Evolutionary conservation across 2,888 invertebrate species (phyloP), one percentile per base, ranked within the genome.

Genomic region (Flexamia atlantica): DNA sequence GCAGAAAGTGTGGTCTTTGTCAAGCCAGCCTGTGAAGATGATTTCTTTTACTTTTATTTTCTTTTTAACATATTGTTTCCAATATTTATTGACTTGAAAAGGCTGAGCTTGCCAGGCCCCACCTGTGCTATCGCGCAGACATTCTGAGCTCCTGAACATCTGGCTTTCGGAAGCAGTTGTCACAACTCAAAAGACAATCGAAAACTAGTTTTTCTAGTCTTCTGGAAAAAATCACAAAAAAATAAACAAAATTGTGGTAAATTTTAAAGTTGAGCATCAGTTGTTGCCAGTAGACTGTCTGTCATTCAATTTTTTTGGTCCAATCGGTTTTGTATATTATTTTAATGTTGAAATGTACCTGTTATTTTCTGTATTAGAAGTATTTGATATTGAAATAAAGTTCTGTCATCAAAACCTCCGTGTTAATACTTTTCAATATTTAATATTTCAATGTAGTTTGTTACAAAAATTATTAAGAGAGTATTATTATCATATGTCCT

Each of bases 201-300:
- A 79, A 79, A 30, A 79, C 79, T 79, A 79, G 79, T 79, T 53
- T 36, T 79, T 57, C 79, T 79, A 79, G 79, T 79, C 79, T 79
- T 79, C 79, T 25, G 32, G 25, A 50, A 79, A 36, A 79, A 79
- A n/a, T 30, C n/a, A 32, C 2, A 76, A 23, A 76, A 76, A 74
- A 76, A 76, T 23, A 46, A 40, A 42, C 2, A 40, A 74, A 79
- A 79, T n/a, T 36, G 79, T 79, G 79, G 79, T 79, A 79, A 57
- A 57, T 57, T 57, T 36, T 4, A 28, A 20, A 20, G 20, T n/a
- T 79, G 14, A 64, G 64, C 64, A 64, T 30, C 64, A 64, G 64
- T 64, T 64, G 64, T 64, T 53, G 23, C 53, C 20, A 23, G 46
- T 46, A 2, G 12, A 46, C 12, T 17, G 7, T 36, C 4, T 7